Evolutionary conservation across 2,888 invertebrate genomes (phyloP), one percentile per base, ranked within the genome.

Genomic region (Latrodectus elegans): DNA sequence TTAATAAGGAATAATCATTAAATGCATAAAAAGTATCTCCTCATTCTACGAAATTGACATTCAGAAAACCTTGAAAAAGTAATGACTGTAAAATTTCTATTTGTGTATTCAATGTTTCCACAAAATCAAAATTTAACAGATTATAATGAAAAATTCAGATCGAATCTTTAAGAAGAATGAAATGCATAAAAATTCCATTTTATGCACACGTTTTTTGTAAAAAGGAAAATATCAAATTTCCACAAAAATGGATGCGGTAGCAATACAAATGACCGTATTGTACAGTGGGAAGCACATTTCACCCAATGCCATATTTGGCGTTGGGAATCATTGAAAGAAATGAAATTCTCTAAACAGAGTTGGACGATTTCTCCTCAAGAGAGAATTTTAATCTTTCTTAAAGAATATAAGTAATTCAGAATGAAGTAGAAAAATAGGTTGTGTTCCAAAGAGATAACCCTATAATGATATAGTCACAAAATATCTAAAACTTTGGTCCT

Each of bases 401-500:
- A 75, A 79, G 52, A 77, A 26, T 71, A 81, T 73, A 38, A 72
- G 64, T 70, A 60, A 51, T 75, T 53, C 64, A 26, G 64, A 71
- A 77, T 76, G 67, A 67, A 81, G 73, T 87, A 87, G 65, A 87
- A 87, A 87, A 87, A 87, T 87, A 87, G 68, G 80, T 74, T 86
- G 73, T 38, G 38, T 65, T 86, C 75, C 75, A 78, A 80, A 86
- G 75, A 80, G 81, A 81, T 81, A 81, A 87, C 86, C 86, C 86
- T 81, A 81, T 72, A 87, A 76, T 87, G 72, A 81, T 71, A 74
- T 71, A 70, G 76, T 75, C 85, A 85, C 71, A 86, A 86, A 86
- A 86, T 86, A 81, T 84, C 81, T 86, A 86, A 86, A 86, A 86
- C 80, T 86, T 86, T 86, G 86, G 80, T 86, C 86, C 76, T 81